phyloP scores from a whole-genome alignment of 64 coral and sea anemone species.

The Porites lutea region DNA sequence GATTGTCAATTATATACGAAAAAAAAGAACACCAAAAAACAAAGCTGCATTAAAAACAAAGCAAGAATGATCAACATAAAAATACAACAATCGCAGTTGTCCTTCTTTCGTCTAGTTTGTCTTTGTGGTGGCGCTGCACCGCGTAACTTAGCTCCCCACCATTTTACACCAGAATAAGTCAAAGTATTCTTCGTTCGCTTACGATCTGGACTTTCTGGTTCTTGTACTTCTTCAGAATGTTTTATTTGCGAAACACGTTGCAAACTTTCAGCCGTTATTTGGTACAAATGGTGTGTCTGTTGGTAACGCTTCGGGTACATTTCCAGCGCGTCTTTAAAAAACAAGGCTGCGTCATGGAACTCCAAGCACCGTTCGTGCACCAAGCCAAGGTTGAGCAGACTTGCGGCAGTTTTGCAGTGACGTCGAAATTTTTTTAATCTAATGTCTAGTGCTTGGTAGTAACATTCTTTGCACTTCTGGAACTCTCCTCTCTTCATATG shows the following conservation, averaged over 20 bases:
- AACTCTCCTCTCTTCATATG: slow-evolving; percentile 1
- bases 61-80: no score
- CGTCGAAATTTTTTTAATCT: not conserved
- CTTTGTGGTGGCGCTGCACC: no score
- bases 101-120: no score
- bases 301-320: not conserved
- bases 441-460: not conserved
- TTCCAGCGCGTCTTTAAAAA: not conserved
- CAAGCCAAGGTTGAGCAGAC: not conserved
- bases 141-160: no score
- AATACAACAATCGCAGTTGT: no score
- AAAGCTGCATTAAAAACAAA: no score
- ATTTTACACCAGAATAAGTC: no score
- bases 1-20: no score
- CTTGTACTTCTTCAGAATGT: no score
- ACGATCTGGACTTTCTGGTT: no score
- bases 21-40: no score
- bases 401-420: not conserved
- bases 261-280: not conserved
- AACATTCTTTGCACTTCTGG: not conserved
- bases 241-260: not conserved
- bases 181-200: no score
- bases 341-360: not conserved
- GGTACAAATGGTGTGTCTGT: not conserved
- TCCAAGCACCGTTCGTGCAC: not conserved